Conservation (phyloP, 2,888 invertebrate species). For the Drosophila meridionalis region DNA sequence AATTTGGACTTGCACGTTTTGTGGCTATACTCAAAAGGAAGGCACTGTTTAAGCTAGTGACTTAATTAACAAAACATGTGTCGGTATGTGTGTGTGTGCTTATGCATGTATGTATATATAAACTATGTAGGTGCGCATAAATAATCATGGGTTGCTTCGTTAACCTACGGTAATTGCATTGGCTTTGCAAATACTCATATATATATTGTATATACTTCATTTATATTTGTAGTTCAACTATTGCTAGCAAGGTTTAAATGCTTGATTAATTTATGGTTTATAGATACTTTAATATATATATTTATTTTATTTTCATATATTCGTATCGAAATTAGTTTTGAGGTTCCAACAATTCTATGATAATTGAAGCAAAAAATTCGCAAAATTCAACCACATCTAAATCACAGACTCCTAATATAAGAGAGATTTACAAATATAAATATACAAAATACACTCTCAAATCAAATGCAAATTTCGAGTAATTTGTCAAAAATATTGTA, state of each 20-base stretch:
- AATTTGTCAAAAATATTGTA: conserved; percentile 51
- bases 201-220: neutral
- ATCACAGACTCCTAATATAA: conserved; percentile 83
- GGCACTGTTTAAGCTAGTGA: conserved; percentile 69
- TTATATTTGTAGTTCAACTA: conserved; percentile 7
- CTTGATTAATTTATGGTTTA: conserved; percentile 21
- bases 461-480: conserved; percentile 67
- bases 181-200: conserved; percentile 19
- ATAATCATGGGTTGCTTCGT: conserved; percentile 33
- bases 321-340: conserved; percentile 64
- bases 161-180: conserved; percentile 24
- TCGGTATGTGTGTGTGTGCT: conserved; percentile 13
- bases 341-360: conserved; percentile 67
- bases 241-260: conserved; percentile 20
- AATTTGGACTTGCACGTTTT: conserved; percentile 15
- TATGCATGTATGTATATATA: conserved; percentile 9
- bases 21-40: conserved; percentile 47
- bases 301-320: conserved; percentile 37
- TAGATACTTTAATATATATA: conserved; percentile 20
- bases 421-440: conserved; percentile 60
- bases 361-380: conserved; percentile 60
- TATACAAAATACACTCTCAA: conserved; percentile 45
- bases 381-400: conserved; percentile 82
- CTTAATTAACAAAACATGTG: conserved; percentile 61
- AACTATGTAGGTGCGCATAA: conserved; percentile 35